Base-by-base conservation (phyloP, 37 sponge, comb jelly and placozoan genomes). In the Geodia barretti region DNA sequence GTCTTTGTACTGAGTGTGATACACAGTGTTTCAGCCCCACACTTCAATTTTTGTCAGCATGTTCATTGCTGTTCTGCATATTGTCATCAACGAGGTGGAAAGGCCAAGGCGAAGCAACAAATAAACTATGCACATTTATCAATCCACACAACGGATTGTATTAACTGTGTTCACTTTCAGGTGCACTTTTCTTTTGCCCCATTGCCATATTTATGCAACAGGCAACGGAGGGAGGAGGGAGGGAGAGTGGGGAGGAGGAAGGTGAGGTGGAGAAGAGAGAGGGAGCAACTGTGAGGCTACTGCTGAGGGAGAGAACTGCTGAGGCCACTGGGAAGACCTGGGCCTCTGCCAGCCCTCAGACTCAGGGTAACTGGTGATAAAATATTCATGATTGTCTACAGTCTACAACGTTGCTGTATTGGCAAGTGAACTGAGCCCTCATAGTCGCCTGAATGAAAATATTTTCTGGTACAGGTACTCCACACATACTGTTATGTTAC, bases 281-380 rank as follows among this genome's bases (percentile, higher is more conserved):
- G 26, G 79, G 58, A 32, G 25, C 39, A 3, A 47, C 70, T 30
- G 34, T 60, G n/a, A 65, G 37, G 62, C 47, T 80, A 1, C 72
- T 84, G 73, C 61, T 92, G 3, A 80, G 67, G 32, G 89, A 47
- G 41, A 80, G 64, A 29, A 62, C 66, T 9, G 74, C 36, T 36
- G 34, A 31, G 17, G 66, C 84, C 20, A 24, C 84, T 36, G 89
- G 92, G 0, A 64, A 75, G 31, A 84, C 85, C 39, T 87, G 89
- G 92, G 89, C 89, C 21, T 42, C 41, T n/a, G n/a, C n/a, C 0
- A 9, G 21, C 33, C 4, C 83, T 19, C 42, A 67, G 64, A 76
- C 81, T 1, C 88, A 88, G 42, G 72, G 88, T 80, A n/a, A 47
- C 42, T 2, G 2, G 14, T 36, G 1, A 3, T 23, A 40, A 54